Evolutionary conservation across 2,113 vertebrate species (phyloP), one percentile per base, ranked within the genome.

Genomic region (Passer domesticus): DNA sequence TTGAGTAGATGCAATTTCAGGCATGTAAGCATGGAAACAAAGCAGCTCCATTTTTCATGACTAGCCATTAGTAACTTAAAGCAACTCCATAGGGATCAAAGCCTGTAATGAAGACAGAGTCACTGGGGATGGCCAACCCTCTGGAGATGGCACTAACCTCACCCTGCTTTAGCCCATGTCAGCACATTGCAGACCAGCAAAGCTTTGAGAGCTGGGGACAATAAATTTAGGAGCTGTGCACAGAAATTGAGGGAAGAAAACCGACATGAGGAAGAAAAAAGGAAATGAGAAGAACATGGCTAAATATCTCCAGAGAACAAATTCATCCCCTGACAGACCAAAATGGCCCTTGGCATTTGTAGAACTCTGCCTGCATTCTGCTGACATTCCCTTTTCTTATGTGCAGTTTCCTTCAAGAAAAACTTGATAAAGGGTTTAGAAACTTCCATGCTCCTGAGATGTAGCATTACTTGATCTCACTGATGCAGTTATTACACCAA

Each of bases 1-100:
- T 75, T 67, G 55, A 88, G 72, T 44, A 94, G 55, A 56, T 78
- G 64, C 33, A 90, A 52, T 93, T 93, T 93, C 39, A 86, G 83
- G 15, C 50, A 35, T 30, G 25, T 78, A 78, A 94, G 68, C 27
- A 44, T 28, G 30, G 59, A 76, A 81, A 87, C 0, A 0, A 94
- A 83, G 55, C 50, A 92, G 50, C 23, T 74, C 18, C 33, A 70
- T 39, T 92, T 89, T 84, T 94, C 43, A 63, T 55, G 16, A 67
- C 60, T 43, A 70, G n/a, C 28, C 7, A 6, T 30, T 63, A 88
- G 63, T 69, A 86, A 83, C n/a, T 77, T 83, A 86, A 69, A 86
- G 59, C 28, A 86, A 8, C 6, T 83, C 68, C 30, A 31, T 4
- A 15, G 63, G 46, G 41, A 69, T 58, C 37, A 49, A 83, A 70